phyloP scores from a whole-genome alignment of 2,797 vertebrate genomes.

The Phrynocephalus vlangalii region DNA sequence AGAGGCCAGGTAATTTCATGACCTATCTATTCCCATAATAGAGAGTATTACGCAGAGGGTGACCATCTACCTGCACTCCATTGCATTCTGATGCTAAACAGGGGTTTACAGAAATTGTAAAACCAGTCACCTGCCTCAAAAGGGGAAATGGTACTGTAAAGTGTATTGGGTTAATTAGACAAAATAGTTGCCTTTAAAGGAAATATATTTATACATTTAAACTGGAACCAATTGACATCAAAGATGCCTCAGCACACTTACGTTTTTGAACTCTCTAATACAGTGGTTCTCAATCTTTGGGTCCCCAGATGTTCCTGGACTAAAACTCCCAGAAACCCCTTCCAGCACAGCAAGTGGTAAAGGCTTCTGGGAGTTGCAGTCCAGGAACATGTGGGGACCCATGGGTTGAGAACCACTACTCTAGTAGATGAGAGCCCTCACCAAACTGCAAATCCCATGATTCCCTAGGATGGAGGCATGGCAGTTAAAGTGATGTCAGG shows the following conservation, averaged over 20 bases:
- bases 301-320: too few relatives aligned
- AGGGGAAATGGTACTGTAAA: constrained; percentile 43
- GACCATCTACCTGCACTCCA: constrained; percentile 6
- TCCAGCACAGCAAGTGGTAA: too few relatives aligned
- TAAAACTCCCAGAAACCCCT: too few relatives aligned
- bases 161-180: constrained; percentile 51
- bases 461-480: too few relatives aligned
- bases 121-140: constrained; percentile 42
- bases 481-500: too few relatives aligned
- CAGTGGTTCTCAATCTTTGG: too few relatives aligned
- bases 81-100: neutral
- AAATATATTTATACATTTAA: constrained; percentile 20
- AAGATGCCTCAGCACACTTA: neutral
- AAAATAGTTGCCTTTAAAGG: constrained; percentile 4
- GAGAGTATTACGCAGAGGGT: neutral
- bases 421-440: too few relatives aligned
- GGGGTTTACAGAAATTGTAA: constrained; percentile 39
- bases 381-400: too few relatives aligned
- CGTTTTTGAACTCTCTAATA: too few relatives aligned
- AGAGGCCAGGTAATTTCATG: constrained; percentile 31
- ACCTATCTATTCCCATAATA: constrained; percentile 33
- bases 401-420: too few relatives aligned
- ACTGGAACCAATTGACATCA: neutral
- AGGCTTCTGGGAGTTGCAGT: too few relatives aligned
- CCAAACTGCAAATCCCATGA: too few relatives aligned